Conservation (phyloP, 2,888 invertebrate species). For the Tryphoninae sp. region DNA sequence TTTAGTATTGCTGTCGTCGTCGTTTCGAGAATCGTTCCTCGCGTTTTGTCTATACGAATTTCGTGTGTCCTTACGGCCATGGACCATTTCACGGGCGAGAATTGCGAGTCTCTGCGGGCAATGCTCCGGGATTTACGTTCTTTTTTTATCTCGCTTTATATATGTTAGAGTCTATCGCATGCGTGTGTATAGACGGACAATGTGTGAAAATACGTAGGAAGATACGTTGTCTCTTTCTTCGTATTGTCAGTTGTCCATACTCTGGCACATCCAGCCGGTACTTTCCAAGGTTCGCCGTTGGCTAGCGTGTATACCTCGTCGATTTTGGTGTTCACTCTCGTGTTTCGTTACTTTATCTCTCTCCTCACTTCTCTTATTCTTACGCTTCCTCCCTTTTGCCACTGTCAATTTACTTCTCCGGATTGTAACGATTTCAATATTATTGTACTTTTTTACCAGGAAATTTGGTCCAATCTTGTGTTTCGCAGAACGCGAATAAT, state of each 20-base stretch:
- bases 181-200: background rate
- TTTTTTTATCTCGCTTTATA: conserved; percentile 41
- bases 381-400: background rate
- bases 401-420: background rate
- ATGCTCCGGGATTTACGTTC: conserved; percentile 49
- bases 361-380: background rate
- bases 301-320: background rate
- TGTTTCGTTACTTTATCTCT: background rate
- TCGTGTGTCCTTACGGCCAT: background rate
- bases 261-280: background rate
- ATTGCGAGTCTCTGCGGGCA: conserved; percentile 50
- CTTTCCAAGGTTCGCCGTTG: background rate
- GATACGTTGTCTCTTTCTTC: background rate
- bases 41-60: conserved; percentile 24
- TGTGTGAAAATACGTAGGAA: conserved; percentile 19
- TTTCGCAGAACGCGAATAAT: too few relatives aligned
- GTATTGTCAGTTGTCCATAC: background rate
- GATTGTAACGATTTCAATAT: background rate
- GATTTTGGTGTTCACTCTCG: too few relatives aligned
- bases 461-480: too few relatives aligned
- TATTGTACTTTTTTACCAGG: too few relatives aligned
- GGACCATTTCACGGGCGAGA: conserved; percentile 28
- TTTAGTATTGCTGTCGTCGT: conserved; percentile 32
- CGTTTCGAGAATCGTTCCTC: conserved; percentile 12
- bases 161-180: background rate